phyloP scores from a whole-genome alignment of 1,140 invertebrate genomes.

The Drepana arcuata region DNA sequence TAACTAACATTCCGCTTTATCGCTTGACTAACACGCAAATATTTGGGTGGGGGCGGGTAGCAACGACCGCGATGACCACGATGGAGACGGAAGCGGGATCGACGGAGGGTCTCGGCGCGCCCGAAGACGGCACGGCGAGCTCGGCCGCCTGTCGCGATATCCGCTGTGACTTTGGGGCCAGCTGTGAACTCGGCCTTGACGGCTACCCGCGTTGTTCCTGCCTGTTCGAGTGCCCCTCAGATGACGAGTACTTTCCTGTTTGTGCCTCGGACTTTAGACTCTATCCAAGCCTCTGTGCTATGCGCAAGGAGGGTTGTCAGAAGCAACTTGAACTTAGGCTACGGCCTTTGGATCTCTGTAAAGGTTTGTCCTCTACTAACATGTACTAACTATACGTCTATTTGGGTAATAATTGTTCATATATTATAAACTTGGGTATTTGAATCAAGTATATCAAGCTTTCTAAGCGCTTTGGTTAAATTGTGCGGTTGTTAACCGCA shows the following conservation, averaged over 20 bases:
- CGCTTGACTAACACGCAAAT: constrained; percentile 66
- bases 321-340: constrained; percentile 85
- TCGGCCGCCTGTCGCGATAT: constrained; percentile 83
- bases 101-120: constrained; percentile 45
- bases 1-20: constrained; percentile 67
- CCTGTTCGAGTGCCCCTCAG: constrained; percentile 78
- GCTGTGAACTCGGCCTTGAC: constrained; percentile 83
- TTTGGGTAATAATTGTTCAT: no score
- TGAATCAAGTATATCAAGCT: no score
- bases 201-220: constrained; percentile 84
- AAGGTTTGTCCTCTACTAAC: constrained; percentile 74
- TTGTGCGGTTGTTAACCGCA: constrained; percentile 59
- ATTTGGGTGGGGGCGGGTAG: constrained; percentile 55
- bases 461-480: no score
- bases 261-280: constrained; percentile 88
- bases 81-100: constrained; percentile 49
- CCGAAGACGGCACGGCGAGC: constrained; percentile 61
- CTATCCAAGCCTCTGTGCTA: constrained; percentile 87
- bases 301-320: constrained; percentile 90
- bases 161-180: constrained; percentile 87
- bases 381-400: no score
- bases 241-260: constrained; percentile 78
- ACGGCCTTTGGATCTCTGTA: constrained; percentile 84
- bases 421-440: no score
- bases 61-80: constrained; percentile 62